Evolutionary conservation across 2,113 vertebrate genomes (phyloP).

Genomic region (Felis catus): F.catus_Fca126_mat1.0 CM031412.1:225266501-225267000

Average conservation of each 20-base stretch:
- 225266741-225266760: neutral
- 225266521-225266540: neutral
- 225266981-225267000: fast-evolving
- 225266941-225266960: fast-evolving
- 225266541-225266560: neutral
- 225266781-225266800: neutral
- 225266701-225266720: neutral
- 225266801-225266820: neutral
- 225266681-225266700: neutral
- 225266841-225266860: neutral
- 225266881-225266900: neutral
- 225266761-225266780: neutral
- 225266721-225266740: neutral
- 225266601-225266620: neutral
- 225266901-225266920: neutral
- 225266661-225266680: neutral
- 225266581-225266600: neutral
- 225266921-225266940: neutral
- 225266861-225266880: neutral
- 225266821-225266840: neutral
- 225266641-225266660: neutral
- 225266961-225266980: fast-evolving
- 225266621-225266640: neutral
- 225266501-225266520: neutral
- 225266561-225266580: neutral